phyloP scores from a whole-genome alignment of 2,797 vertebrate genomes.

The Caiman crocodilus region DNA sequence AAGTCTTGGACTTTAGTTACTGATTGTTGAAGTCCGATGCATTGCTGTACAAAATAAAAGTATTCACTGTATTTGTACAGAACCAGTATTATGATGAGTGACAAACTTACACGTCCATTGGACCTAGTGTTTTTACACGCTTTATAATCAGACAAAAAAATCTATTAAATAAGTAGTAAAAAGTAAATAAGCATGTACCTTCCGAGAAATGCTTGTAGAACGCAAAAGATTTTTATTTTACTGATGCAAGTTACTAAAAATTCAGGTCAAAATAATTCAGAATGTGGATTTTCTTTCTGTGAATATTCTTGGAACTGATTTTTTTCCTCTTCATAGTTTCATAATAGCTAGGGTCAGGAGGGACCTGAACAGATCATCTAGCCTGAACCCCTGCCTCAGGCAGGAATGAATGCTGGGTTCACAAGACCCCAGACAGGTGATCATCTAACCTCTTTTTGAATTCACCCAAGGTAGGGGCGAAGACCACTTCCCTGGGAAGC shows the following conservation, averaged over 20 bases:
- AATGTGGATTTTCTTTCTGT: no score
- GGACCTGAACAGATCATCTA: no score
- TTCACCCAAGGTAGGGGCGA: no score
- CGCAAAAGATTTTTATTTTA: background rate
- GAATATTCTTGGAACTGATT: background rate
- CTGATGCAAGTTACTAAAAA: background rate
- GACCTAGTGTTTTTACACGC: background rate
- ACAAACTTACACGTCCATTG: background rate
- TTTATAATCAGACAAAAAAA: background rate
- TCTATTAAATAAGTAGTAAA: background rate
- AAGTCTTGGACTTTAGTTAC: slow-evolving; percentile 53
- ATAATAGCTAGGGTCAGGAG: no score
- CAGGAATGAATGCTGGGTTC: no score
- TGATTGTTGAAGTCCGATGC: slow-evolving; percentile 39
- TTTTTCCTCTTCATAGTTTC: background rate
- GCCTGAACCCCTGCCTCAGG: no score
- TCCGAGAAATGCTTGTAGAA: background rate
- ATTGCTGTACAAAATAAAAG: slow-evolving; percentile 19
- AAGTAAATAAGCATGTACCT: background rate
- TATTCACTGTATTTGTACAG: slow-evolving; percentile 3
- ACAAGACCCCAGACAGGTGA: no score
- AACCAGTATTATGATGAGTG: background rate
- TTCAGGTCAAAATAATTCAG: background rate
- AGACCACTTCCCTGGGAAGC: no score
- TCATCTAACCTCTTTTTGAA: no score